phyloP scores from a whole-genome alignment of 1,140 invertebrate genomes.

The Steinernema feltiae region DNA sequence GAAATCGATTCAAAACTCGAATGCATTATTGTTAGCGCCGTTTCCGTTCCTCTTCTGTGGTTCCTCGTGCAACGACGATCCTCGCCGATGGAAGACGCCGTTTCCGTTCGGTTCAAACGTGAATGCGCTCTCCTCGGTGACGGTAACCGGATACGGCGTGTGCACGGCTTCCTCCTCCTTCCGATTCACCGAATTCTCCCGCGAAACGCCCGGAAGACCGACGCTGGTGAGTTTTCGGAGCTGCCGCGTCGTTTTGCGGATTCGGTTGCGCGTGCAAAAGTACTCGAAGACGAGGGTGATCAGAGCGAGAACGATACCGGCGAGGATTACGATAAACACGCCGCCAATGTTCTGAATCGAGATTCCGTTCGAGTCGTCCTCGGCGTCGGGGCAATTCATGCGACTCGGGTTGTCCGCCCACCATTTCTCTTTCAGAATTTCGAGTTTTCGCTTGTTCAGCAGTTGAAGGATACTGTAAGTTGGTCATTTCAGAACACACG shows the following conservation, averaged over 20 bases:
- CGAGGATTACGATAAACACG: conserved; percentile 90
- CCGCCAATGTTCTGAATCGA: conserved; percentile 94
- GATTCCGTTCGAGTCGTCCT: conserved; percentile 88
- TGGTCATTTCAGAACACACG: not conserved
- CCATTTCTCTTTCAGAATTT: conserved; percentile 88
- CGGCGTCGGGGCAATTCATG: conserved; percentile 74
- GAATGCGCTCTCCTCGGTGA: not conserved
- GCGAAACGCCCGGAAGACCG: not conserved
- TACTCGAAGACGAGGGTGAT: conserved; percentile 86
- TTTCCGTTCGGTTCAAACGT: not conserved
- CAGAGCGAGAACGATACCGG: conserved; percentile 82
- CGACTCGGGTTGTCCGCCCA: conserved; percentile 79
- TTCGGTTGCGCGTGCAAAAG: conserved; percentile 67
- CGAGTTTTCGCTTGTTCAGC: conserved; percentile 80
- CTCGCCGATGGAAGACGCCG: not conserved
- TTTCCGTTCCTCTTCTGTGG: not conserved
- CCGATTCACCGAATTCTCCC: not conserved
- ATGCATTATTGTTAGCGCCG: not conserved
- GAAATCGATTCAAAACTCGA: conserved; percentile 5
- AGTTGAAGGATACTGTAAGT: conserved; percentile 77
- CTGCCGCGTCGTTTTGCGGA: not conserved
- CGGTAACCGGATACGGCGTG: not conserved
- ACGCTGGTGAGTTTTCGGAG: not conserved
- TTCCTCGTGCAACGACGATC: not conserved
- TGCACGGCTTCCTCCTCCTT: not conserved